Base-by-base conservation (phyloP, 2,888 invertebrate genomes). In the Carabus problematicus region DNA sequence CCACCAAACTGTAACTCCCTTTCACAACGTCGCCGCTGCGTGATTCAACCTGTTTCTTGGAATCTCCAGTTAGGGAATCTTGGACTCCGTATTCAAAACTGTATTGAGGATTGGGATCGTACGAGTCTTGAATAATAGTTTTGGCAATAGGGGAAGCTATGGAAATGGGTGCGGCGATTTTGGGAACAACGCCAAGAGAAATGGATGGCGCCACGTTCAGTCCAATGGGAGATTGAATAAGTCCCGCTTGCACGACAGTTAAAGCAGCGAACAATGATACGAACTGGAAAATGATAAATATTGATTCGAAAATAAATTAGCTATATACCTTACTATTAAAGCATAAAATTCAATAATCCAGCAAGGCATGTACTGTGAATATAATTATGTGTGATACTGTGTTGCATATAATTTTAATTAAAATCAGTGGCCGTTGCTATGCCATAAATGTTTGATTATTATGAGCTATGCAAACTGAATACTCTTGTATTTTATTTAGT, bases 11-110 rank as follows among this genome's bases (percentile, higher is more conserved):
- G 81, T 86, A 86, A 75, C 84, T 86, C 79, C 81, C 88, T 77
- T 86, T 85, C 54, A 89, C 89, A 74, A 84, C 84, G 80, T 88
- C 88, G 9, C 89, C 89, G 72, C 83, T 82, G 70, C 89, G 86
- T 68, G 85, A 85, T 82, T 89, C 89, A 73, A 86, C 85, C 80
- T 89, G 89, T 41, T 80, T 82, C 78, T 86, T 86, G 77, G 76
- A 83, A 80, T 86, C 86, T 12, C 86, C 86, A 71, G 86, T 86
- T 63, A 85, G 79, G 70, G 82, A 80, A 73, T 87, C 86, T 75
- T 86, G 85, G 8, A 87, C 84, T 72, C 86, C 85, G 78, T 87
- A 87, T 0, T 84, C 83, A 80, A 83, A 87, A 75, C 82, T 83
- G 82, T 86, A 87, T 74, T 86, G 86, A 0, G 87, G 83, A 64